Evolutionary conservation across 2,113 vertebrate species (phyloP), one percentile per base, ranked within the genome.

Genomic region (Python bivittatus): DNA sequence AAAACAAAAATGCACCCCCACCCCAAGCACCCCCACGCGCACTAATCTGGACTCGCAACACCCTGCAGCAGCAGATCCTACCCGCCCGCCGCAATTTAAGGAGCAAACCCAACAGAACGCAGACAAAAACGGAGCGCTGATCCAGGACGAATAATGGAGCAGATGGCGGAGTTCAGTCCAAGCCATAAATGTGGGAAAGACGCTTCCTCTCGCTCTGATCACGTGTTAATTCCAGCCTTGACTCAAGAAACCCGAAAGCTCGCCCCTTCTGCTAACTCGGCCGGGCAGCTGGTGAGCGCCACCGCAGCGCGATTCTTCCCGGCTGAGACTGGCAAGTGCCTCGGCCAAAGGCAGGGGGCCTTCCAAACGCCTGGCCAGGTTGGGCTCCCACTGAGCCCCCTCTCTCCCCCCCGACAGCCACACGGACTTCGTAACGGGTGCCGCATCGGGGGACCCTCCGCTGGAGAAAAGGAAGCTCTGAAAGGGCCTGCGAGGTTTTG

Each of bases 141-240:
- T 95, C 61, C 88, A 20, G 96, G 96, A 92, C 93, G 93, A 97
- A 97, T 96, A 97, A 96, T 93, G 89, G 96, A 83, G 96, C 97
- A 97, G 97, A 97, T 97, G 96, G 96, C 84, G 92, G 94, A 88
- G 94, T 84, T 94, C 84, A 91, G 94, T 60, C 72, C 91, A 94
- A 96, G 97, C 93, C 93, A 95, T 95, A 95, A 96, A 96, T 92
- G 93, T 95, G 94, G 96, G 93, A 95, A 97, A 95, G 94, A 15
- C 94, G 91, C 95, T 97, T 96, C 95, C 97, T 92, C 88, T 89
- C 91, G 94, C 79, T 84, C 93, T 92, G 12, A 48, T 52, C 92
- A 92, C 94, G 90, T 92, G 95, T 96, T 95, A 95, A 97, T 96
- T 96, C 95, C 93, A 94, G 93, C 95, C 95, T 95, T 96, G 94